Evolutionary conservation across 2,797 vertebrate genomes (phyloP), one percentile per base, ranked within the genome.

Genomic region (Glossophaga mutica): DNA sequence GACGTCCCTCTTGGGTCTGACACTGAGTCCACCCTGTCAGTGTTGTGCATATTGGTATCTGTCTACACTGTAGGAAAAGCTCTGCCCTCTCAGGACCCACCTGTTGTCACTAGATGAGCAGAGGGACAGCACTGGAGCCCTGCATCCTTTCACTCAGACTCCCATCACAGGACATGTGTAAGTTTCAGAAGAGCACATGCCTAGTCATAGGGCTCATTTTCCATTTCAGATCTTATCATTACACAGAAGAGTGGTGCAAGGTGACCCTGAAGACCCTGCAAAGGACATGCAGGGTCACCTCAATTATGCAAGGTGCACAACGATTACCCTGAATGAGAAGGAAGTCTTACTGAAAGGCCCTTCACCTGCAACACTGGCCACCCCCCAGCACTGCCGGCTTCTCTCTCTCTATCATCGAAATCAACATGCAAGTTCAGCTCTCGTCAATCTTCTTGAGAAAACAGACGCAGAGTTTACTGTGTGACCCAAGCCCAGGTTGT

Each of bases 391-490:
- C 15, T 97, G 14, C 76, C 14, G 84, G 37, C 46, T 95, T 95
- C 94, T 96, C 92, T 93, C 87, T 96, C 94, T 95, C 82, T 96
- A 97, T 96, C 97, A 97, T 96, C 97, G 97, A 90, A 96, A 96
- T 96, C 48, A 34, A 55, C 76, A 92, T 94, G 91, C 95, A 95
- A 98, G 98, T 97, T 94, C 96, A 96, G 95, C 95, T 97, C 94
- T 94, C 98, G 94, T 97, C 97, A 91, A 97, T 98, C 34, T 98
- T 98, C 98, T 98, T 98, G 97, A 98, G 97, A 95, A 98, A 81
- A 81, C 78, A 98, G 92, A 90, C 83, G 83, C 96, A 76, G 74
- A 96, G 34, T 96, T 98, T 98, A 94, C 95, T 95, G 6, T 82
- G 57, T 81, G 39, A 46, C 29, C 29, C 57, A 62, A n/a, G 29